Evolutionary conservation across 2,113 vertebrate genomes (phyloP).

Genomic region (Trichomycterus rosablanca): DNA sequence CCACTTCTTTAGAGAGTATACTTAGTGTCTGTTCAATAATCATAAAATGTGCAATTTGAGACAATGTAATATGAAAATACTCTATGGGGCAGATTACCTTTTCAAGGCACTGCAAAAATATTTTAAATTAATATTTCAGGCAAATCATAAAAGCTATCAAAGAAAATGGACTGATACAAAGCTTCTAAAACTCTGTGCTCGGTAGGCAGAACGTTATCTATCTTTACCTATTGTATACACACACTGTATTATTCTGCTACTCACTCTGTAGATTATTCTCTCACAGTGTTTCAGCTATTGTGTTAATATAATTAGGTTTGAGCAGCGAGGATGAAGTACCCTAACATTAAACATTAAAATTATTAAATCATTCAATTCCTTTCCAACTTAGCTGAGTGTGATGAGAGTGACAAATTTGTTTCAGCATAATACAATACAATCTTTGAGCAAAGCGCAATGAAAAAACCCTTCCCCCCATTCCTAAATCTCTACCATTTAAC

Average conservation of each 20-base stretch:
- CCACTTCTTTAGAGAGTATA: too few relatives aligned
- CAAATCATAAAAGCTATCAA: neutral
- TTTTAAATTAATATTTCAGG: neutral
- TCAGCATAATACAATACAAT: constrained; percentile 5
- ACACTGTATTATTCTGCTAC: neutral
- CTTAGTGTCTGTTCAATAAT: too few relatives aligned
- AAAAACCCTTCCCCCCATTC: neutral
- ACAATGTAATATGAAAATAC: too few relatives aligned
- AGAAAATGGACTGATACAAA: neutral
- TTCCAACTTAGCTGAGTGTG: constrained; percentile 1
- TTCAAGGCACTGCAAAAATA: too few relatives aligned
- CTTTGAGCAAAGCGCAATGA: neutral
- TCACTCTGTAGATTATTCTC: neutral
- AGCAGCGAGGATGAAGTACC: neutral
- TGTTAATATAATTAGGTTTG: constrained; percentile 7
- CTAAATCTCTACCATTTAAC: neutral
- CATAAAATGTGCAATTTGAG: too few relatives aligned
- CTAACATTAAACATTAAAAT: constrained; percentile 11
- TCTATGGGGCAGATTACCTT: too few relatives aligned
- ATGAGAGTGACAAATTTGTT: neutral
- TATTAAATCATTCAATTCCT: constrained; percentile 1
- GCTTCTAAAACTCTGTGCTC: neutral
- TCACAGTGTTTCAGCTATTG: constrained; percentile 7
- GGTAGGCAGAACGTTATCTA: constrained; percentile 8
- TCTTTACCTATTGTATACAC: neutral